Base-by-base conservation (phyloP, 2,888 invertebrate species). In the Chalcis sispes region DNA sequence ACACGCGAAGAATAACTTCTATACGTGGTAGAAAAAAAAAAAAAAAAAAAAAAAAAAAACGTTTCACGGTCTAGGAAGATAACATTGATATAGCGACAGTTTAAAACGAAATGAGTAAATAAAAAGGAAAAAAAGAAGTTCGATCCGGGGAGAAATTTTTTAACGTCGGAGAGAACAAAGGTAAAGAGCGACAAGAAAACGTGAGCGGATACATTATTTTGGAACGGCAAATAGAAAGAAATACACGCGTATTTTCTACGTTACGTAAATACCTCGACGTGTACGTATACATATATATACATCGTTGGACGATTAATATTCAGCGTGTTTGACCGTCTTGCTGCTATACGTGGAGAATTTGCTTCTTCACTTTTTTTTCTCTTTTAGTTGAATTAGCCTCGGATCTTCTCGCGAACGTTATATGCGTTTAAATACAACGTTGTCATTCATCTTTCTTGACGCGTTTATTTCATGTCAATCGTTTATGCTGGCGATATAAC, bases 191-290 rank as follows among this genome's bases (percentile, higher is more conserved):
- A 40, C 23, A 70, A 58, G 10, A 23, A 58, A 59, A 48, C n/a
- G 10, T 25, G 20, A 13, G 18, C 27, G 15, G 29, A 23, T 61
- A 56, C 15, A 29, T 13, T 20, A 42, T 52, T 67, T 66, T 61
- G 73, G 61, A 72, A 64, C 62, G 64, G 42, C 46, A 64, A 56
- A 54, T 64, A 69, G 72, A 58, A 74, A 74, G 73, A 56, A 56
- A 29, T 25, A 18, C 13, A 52, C 18, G 36, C 42, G 46, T 58
- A 46, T 64, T 75, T 65, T 69, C 75, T 75, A 71, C 23, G 59
- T 75, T 71, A 75, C 65, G 65, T 65, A 75, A 75, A 46, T n/a
- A n/a, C n/a, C n/a, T n/a, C n/a, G n/a, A n/a, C 15, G 48, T 13
- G 8, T 8, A 18, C n/a, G 18, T 10, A 15, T 1, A 20, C 15